Base-by-base conservation (phyloP, 2,888 invertebrate genomes). In the Eupeodes latifasciatus region DNA sequence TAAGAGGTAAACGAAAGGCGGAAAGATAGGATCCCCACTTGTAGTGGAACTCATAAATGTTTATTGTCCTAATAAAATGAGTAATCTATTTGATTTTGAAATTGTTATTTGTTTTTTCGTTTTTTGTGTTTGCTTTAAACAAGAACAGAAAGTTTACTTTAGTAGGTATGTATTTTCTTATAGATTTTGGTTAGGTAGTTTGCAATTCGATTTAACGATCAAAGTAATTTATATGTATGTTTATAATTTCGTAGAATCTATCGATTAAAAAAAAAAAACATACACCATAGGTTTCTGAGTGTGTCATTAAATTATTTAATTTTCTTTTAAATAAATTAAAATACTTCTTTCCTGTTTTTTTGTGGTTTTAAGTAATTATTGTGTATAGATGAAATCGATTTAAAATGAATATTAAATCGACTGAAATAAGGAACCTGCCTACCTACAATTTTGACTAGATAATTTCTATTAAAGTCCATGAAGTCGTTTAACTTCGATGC, bases 21-120 rank as follows among this genome's bases (percentile, higher is more conserved):
- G 34, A 69, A 55, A 27, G 62, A 85, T 81, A 81, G 53, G 66
- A 59, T 49, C 69, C 69, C 34, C 34, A 53, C 76, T 83, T 80
- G 75, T 80, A 47, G 66, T 72, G 53, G 64, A 47, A 40, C 72
- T 81, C 77, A 77, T 81, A 84, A 83, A 84, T 61, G 64, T 51
- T 80, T 84, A 77, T 80, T 77, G 77, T 57, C 77, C 77, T 74
- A 74, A 81, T 81, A 67, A 59, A 71, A 53, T 53, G 66, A 76
- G 80, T 84, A 87, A 84, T 84, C 87, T 87, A 81, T 84, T 83
- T 80, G 80, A 77, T 72, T 86, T 83, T 69, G 59, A 12, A 6
- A 59, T 66, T 5, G 11, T 55, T n/a, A 27, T 19, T 19, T 27
- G 27, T 47, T 67, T 51, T n/a, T 81, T 53, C 59, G 53, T 36